Base-by-base conservation (phyloP, 2,113 vertebrate species). In the Natator depressus region DNA sequence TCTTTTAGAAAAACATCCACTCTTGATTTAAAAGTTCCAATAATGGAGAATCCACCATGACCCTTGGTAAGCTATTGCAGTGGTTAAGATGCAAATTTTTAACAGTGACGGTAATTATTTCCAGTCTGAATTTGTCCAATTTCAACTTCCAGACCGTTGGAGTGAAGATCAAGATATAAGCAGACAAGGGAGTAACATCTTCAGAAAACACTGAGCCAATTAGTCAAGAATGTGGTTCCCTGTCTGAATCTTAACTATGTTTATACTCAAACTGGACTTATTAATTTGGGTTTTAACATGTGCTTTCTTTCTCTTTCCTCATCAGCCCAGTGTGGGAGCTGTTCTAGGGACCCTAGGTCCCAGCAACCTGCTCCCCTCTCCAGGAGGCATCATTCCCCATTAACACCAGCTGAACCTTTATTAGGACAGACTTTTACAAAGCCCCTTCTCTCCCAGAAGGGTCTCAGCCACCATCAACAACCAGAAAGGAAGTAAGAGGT, bases 201-300 rank as follows among this genome's bases (percentile, higher is more conserved):
- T 2, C 78, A 72, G 91, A 50, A 25, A 83, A 10, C 54, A 29
- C 0, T 10, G 88, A 35, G 5, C 0, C 78, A 42, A 10, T 1
- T 84, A 65, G 54, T 2, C 47, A 25, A 2, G 35, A 75, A 19
- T 29, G 57, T 16, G 0, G 9, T 2, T n/a, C 14, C 49, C 10
- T 62, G 42, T 11, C 80, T 16, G 54, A 38, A 47, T 53, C 65
- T 65, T 35, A 65, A 11, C 62, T 65, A 65, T 65, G 31, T 35
- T 65, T 29, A 62, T 29, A 35, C 7, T 65, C 16, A 35, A 65
- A 65, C 31, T 35, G 62, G 62, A 65, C 7, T n/a, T 65, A 35
- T 35, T 65, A 65, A 13, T 31, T 35, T n/a, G 29, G 62, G 31
- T 35, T 65, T 1, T 79, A 65, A 2, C 47, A 2, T 0, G 0